Evolutionary conservation across 2,113 vertebrate genomes (phyloP).

Genomic region (Kryptolebias marmoratus): DNA sequence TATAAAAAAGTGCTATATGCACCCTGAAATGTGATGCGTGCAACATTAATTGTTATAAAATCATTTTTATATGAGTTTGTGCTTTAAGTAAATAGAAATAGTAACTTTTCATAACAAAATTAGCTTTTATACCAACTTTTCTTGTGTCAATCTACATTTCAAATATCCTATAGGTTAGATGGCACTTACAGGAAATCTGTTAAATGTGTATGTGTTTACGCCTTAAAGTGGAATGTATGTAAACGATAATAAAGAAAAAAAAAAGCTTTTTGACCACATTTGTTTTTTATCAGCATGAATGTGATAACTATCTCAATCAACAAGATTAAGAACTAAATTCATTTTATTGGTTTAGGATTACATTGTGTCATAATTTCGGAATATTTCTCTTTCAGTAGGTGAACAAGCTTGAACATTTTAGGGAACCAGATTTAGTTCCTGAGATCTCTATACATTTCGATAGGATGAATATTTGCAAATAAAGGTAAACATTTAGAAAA

Average conservation of each 20-base stretch:
- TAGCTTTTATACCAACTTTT: constrained; percentile 56
- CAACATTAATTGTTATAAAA: constrained; percentile 25
- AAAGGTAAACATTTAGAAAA: too few species aligned
- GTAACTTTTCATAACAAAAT: constrained; percentile 44
- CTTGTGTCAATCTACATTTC: constrained; percentile 20
- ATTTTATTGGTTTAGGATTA: too few species aligned
- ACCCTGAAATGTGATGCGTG: constrained; percentile 66
- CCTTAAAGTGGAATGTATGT: constrained; percentile 52
- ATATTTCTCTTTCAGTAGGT: too few species aligned
- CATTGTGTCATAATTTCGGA: too few species aligned
- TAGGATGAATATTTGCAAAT: too few species aligned
- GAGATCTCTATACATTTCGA: too few species aligned
- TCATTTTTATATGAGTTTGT: constrained; percentile 27
- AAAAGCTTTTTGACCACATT: background rate
- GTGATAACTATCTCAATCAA: background rate
- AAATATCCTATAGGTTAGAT: constrained; percentile 33
- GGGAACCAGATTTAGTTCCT: too few species aligned
- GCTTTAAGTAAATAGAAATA: constrained; percentile 14
- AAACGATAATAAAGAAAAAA: background rate
- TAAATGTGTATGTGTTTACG: constrained; percentile 46
- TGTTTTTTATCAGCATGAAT: background rate
- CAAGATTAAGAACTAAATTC: too few species aligned
- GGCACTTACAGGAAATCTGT: constrained; percentile 37
- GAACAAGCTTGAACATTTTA: too few species aligned
- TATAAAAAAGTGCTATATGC: constrained; percentile 27